Percentiles rank a stretch among this genome's conserved stretches.
Conservation (phyloP, 2,888 invertebrate species). For the Adineta ricciae region DNA sequence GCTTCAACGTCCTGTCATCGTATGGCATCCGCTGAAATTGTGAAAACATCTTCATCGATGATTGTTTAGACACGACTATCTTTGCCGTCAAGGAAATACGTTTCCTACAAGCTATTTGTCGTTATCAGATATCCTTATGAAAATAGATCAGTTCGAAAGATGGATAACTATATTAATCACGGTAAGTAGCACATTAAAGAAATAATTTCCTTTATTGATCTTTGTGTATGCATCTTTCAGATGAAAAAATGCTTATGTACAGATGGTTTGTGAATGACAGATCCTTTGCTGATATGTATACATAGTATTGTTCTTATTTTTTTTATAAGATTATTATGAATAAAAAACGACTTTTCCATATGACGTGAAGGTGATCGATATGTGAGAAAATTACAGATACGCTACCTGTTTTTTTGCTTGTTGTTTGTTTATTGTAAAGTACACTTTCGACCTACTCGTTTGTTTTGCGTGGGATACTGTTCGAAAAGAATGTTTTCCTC, state of each 20-base stretch:
- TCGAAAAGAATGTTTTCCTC: too few relatives aligned
- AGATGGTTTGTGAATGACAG: not conserved
- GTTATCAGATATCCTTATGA: not conserved
- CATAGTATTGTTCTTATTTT: not conserved
- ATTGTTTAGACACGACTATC: not conserved
- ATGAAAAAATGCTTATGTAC: not conserved
- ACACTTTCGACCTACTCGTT: too few relatives aligned
- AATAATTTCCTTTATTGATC: not conserved
- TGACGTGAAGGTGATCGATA: too few relatives aligned
- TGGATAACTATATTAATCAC: too few relatives aligned
- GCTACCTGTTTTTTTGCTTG: too few relatives aligned
- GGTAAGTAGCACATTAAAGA: too few relatives aligned
- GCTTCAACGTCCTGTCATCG: not conserved
- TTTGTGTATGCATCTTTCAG: not conserved
- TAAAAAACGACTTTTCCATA: not conserved
- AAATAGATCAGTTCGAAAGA: not conserved
- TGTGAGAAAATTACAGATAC: too few relatives aligned
- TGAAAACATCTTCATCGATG: not conserved
- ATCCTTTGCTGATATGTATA: not conserved
- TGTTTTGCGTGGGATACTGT: too few relatives aligned
- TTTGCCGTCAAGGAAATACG: not conserved
- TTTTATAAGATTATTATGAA: not conserved
- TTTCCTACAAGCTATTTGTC: not conserved
- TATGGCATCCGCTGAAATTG: conserved; percentile 6
- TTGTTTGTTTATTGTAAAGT: too few relatives aligned